phyloP scores from a whole-genome alignment of 2,113 vertebrate species.

The Paratilapia polleni region DNA sequence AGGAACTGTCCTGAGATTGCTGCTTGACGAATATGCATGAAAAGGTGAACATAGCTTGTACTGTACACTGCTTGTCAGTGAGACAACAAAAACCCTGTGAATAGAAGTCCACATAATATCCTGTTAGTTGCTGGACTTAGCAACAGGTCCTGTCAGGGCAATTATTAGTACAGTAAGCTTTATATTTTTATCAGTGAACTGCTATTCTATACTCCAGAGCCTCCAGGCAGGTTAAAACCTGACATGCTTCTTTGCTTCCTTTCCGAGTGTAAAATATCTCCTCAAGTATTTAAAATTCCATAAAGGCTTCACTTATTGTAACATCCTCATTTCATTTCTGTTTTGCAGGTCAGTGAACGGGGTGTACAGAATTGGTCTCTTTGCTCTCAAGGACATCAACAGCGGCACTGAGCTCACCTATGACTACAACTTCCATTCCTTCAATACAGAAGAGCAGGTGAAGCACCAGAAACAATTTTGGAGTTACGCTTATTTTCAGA shows the following conservation, averaged over 20 bases:
- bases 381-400: constrained; percentile 92
- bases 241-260: not conserved
- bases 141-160: not conserved
- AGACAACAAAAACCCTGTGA: not conserved
- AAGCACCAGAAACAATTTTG: not conserved
- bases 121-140: not conserved
- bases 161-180: not conserved
- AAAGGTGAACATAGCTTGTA: too few species aligned
- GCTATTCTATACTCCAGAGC: not conserved
- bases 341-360: constrained; percentile 93
- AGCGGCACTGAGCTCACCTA: constrained; percentile 96
- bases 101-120: not conserved
- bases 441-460: constrained; percentile 98
- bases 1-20: not conserved
- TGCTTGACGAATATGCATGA: too few species aligned
- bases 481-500: not conserved
- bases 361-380: constrained; percentile 95
- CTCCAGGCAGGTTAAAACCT: not conserved
- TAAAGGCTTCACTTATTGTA: not conserved
- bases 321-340: not conserved
- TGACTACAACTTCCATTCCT: constrained; percentile 99
- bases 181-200: not conserved
- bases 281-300: not conserved
- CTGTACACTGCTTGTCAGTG: not conserved
- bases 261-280: not conserved